A percentile compares a stretch with the other conserved stretches of the same genome.
These are phyloP conservation scores for Brienomyrus longianalis DNA, from an alignment of 2,113 vertebrate species.

Conservation along the genomic window DNA sequence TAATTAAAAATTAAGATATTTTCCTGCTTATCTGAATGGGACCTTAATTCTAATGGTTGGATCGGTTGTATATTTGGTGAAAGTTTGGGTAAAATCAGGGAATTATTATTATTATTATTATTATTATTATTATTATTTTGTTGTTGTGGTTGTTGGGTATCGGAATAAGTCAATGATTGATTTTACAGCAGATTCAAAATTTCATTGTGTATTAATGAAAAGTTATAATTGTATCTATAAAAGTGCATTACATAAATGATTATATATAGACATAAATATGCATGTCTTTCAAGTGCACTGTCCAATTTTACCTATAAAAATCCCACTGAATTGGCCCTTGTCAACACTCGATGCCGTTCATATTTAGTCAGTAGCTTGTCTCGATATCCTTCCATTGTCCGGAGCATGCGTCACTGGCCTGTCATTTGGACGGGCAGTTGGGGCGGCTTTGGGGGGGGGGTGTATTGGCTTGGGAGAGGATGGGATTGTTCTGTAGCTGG, in stretches of 20 bases:
- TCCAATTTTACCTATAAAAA: not conserved
- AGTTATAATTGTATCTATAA: not conserved
- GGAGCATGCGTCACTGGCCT: constrained; percentile 79
- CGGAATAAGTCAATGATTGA: not conserved
- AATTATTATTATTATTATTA: not conserved
- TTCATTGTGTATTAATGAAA: not conserved
- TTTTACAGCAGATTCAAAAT: not conserved
- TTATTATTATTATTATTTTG: not conserved
- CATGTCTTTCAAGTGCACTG: not conserved
- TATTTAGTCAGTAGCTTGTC: constrained; percentile 75
- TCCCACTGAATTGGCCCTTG: constrained; percentile 37
- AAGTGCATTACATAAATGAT: not conserved
- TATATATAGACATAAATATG: not conserved
- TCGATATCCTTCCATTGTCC: constrained; percentile 99
- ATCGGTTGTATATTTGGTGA: not conserved
- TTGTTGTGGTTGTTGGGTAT: not conserved
- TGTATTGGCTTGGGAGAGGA: constrained; percentile 71
- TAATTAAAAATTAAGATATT: not conserved
- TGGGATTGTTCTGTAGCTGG: constrained; percentile 85
- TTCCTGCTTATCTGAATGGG: not conserved
- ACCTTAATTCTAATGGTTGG: not conserved
- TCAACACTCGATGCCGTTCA: constrained; percentile 65
- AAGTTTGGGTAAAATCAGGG: not conserved
- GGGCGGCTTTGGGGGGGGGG: constrained; percentile 38
- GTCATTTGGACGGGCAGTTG: constrained; percentile 63